Evolutionary conservation across 2,113 vertebrate genomes (phyloP), one percentile per base, ranked within the genome.

Genomic region (Bostrychus sinensis): DNA sequence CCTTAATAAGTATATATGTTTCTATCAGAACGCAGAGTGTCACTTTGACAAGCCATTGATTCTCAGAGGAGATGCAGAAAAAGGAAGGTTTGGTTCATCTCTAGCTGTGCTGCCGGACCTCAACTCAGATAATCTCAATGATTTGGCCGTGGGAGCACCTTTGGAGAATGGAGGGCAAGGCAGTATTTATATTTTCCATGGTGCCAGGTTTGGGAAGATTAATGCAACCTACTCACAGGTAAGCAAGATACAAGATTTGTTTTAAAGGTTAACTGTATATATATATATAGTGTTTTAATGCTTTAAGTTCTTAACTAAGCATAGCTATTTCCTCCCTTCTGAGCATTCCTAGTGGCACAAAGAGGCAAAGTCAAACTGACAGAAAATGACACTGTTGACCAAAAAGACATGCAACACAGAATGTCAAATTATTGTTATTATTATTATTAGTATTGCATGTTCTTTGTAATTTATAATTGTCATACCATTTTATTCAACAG

Each of bases 91-190:
- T 36, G 92, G 92, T 0, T 75, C 89, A n/a, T 86, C 90, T 51
- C 69, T 93, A 13, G 84, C 92, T 42, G 82, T 82, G 0, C 72
- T 92, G 42, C 81, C 84, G 12, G 91, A 93, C 75, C 62, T 93
- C 1, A 85, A 92, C 39, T 0, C 4, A 3, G 91, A 93, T 20
- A 4, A 56, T 14, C 1, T 88, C 10, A 79, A 0, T 2, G 92
- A 93, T 30, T 62, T 93, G 59, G 88, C 89, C 0, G 58, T 93
- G 14, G 92, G 92, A 55, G 91, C 92, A 1, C 91, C 91, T 63
- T 53, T 92, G 70, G 92, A 93, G 60, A 83, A 92, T 7, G 7
- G 81, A 0, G 82, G 86, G 3, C 67, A 88, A 56, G 92, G 92
- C n/a, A 84, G 87, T 56, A 67, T 93, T 66, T 93, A 93, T 72